Evolutionary conservation across 2,797 vertebrate genomes (phyloP), one percentile per base, ranked within the genome.

Genomic region (Anguilla pacifica): DNA sequence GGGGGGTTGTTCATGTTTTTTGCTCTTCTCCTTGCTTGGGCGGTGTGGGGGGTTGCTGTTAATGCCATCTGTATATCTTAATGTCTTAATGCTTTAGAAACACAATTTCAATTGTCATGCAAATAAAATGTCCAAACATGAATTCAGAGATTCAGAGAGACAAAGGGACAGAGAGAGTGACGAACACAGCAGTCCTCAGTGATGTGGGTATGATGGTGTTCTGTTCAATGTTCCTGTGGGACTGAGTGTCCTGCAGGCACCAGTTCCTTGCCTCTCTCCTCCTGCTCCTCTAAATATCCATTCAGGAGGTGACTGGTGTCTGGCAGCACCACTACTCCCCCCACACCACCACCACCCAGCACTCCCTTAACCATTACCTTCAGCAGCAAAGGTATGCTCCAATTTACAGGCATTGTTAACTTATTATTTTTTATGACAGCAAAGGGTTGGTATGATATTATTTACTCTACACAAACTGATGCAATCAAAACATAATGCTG

Each of bases 231-330:
- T 43, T 82, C 86, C 59, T 83, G 22, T 57, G 72, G 77, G 10
- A 77, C 61, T 88, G 87, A 88, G 53, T 89, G 90, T 91, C 77
- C 86, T 2, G 51, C 74, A 0, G 0, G 88, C 6, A 59, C 84
- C 64, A 84, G 53, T 25, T 87, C 35, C 28, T n/a, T 57, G 51
- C 93, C 92, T 91, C 95, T 94, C 94, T 95, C 94, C 94, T 94
- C 90, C 89, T 86, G 91, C 89, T 70, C n/a, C 64, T 70, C 13
- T 28, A 28, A 70, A 59, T 59, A 70, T 7, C 64, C 64, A 70
- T 9, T 70, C 25, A 25, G 64, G 64, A 10, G 64, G 9, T 5
- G 25, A 25, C 13, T 59, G 57, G 15, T 59, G 64, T n/a, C 64
- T 70, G n/a, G 64, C 64, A 92, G 46, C 64, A n/a, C 17, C 67